phyloP scores from a whole-genome alignment of 1,140 invertebrate species.

The Cydia amplana region DNA sequence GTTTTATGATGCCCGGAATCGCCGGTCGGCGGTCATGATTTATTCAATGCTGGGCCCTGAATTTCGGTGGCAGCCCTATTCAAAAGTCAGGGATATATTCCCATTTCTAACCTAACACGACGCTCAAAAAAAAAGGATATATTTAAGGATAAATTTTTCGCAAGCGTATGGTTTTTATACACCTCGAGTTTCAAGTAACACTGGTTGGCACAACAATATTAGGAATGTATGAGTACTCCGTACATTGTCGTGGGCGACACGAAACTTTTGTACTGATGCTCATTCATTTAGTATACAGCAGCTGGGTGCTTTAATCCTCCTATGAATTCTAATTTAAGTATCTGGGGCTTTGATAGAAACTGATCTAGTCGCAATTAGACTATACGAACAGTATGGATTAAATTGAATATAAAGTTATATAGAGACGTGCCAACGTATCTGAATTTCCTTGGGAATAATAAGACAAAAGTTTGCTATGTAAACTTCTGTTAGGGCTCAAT shows the following conservation, averaged over 20 bases:
- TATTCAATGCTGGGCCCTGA: conserved; percentile 7
- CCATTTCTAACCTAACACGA: not conserved
- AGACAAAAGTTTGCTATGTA: too few species aligned
- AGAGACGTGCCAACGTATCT: too few species aligned
- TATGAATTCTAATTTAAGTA: conserved; percentile 2
- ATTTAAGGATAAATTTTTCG: not conserved
- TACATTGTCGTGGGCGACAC: not conserved
- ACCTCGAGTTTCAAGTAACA: not conserved
- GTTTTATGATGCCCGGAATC: conserved; percentile 18
- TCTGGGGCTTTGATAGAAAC: not conserved
- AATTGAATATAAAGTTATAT: not conserved
- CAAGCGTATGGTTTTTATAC: not conserved
- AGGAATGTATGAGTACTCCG: not conserved
- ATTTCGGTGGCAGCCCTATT: conserved; percentile 17
- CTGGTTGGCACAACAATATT: not conserved
- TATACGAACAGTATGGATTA: not conserved
- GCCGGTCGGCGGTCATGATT: conserved; percentile 4
- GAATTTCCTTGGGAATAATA: too few species aligned
- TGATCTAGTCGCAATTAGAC: not conserved
- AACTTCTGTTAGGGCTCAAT: too few species aligned
- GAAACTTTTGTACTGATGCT: conserved; percentile 6
- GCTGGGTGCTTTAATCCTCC: not conserved
- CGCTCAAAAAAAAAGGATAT: not conserved
- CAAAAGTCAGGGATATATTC: not conserved
- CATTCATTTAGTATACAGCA: conserved; percentile 7